Conservation (phyloP, 2,113 vertebrate species). For the Laterallus jamaicensis region DNA sequence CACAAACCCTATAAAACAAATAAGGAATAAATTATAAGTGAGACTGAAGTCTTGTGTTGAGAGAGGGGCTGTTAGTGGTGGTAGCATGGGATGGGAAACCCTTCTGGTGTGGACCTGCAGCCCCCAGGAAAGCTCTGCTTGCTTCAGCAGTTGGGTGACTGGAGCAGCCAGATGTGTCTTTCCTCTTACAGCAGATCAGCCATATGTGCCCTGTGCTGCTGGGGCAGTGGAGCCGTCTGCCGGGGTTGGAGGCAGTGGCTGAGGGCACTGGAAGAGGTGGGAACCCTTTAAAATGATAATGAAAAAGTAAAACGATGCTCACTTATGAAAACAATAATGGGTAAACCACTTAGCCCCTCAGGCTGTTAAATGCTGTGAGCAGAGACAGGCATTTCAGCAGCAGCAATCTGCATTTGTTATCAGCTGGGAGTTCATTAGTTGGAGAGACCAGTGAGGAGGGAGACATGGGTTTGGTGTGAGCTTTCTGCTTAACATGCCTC, state of each 20-base stretch:
- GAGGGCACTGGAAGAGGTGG: not conserved
- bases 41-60: not conserved
- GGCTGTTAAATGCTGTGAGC: not conserved
- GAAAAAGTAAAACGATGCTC: not conserved
- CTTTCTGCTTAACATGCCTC: not conserved
- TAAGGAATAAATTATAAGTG: not conserved
- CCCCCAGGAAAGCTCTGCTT: not conserved
- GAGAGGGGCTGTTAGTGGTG: not conserved
- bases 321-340: not conserved
- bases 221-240: not conserved
- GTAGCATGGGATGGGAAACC: not conserved
- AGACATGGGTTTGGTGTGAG: not conserved
- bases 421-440: slow-evolving; percentile 36
- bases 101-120: not conserved
- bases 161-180: slow-evolving; percentile 9
- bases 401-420: not conserved
- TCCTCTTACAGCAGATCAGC: not conserved
- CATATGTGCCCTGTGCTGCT: not conserved
- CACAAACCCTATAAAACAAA: not conserved
- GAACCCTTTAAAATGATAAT: slow-evolving; percentile 18
- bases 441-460: not conserved
- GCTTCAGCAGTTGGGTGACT: fast-evolving
- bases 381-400: not conserved
- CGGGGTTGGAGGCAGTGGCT: not conserved
- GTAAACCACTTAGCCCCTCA: not conserved